Evolutionary conservation across 1,140 invertebrate genomes (phyloP), one percentile per base, ranked within the genome.

Genomic region (Scaptomyza hsui): DNA sequence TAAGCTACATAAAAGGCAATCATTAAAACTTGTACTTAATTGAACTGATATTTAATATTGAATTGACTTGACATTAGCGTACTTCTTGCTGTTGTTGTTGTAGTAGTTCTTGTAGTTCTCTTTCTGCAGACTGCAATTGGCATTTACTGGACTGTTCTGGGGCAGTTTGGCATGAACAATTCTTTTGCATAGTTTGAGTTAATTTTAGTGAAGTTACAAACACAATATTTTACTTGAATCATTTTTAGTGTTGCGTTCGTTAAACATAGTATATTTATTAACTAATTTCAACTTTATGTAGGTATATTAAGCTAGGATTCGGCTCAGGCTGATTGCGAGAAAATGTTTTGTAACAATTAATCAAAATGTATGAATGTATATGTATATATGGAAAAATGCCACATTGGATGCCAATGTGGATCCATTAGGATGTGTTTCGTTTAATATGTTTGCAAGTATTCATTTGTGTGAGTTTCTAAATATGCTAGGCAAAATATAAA

Each of bases 241-340:
- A 57, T 76, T 76, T 76, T 78, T 85, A 83, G 79, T 82, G 79
- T 83, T 75, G 49, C 71, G 62, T 83, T 83, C 75, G 73, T 72
- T 49, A 48, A 51, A 52, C 48, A 72, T 59, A 60, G 64, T 75
- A 52, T 49, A 77, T 70, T 78, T 47, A 45, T 53, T 68, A 49
- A 53, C 35, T 63, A 51, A 67, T 67, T 49, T 52, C 9, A 52
- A 52, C 56, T 45, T 60, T 24, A 13, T 59, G 47, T 15, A 56
- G 19, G 18, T 52, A 39, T 55, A 42, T 55, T 42, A 59, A 59
- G 63, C 55, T 67, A 59, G 45, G 53, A 67, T 15, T 32, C 53
- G 24, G 52, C 37, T 48, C 62, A 39, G 53, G 49, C 49, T 69
- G 47, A 13, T 32, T 41, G 35, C 35, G 37, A 53, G 51, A 53